These are phyloP conservation scores for Myanophis thanlyinensis DNA, from an alignment of 2,113 vertebrate genomes.

Conservation along the genomic window DNA sequence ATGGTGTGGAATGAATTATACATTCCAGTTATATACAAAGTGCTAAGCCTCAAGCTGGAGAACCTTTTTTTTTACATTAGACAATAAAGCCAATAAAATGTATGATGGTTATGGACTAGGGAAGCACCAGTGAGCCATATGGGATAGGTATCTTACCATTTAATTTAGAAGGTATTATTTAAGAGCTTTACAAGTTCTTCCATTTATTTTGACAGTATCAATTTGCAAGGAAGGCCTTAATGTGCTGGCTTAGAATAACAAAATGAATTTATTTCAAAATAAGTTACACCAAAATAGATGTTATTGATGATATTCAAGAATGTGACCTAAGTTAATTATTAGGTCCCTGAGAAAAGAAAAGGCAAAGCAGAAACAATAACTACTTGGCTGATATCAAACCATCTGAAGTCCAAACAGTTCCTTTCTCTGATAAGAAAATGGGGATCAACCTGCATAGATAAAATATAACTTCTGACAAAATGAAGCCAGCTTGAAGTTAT, in stretches of 20 bases:
- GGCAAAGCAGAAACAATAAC: neutral
- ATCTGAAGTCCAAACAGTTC: neutral
- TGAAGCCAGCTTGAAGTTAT: neutral
- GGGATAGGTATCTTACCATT: neutral
- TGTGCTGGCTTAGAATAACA: neutral
- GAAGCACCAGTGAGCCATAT: neutral
- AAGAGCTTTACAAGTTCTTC: neutral
- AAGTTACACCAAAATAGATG: neutral
- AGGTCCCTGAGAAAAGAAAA: neutral
- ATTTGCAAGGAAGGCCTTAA: neutral
- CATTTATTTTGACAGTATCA: neutral
- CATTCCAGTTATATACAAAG: neutral
- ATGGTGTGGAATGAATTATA: neutral
- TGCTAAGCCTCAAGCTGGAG: neutral
- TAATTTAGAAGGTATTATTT: neutral
- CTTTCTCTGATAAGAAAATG: neutral
- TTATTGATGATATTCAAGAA: neutral
- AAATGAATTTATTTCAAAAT: neutral
- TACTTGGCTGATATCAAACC: neutral
- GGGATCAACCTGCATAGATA: neutral
- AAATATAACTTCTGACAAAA: neutral
- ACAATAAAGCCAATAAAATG: neutral
- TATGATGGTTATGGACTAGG: neutral
- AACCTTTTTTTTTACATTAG: neutral
- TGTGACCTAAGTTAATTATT: neutral